Evolutionary conservation across 2,888 invertebrate genomes (phyloP).

Genomic region (Hyppa rectilinea): DNA sequence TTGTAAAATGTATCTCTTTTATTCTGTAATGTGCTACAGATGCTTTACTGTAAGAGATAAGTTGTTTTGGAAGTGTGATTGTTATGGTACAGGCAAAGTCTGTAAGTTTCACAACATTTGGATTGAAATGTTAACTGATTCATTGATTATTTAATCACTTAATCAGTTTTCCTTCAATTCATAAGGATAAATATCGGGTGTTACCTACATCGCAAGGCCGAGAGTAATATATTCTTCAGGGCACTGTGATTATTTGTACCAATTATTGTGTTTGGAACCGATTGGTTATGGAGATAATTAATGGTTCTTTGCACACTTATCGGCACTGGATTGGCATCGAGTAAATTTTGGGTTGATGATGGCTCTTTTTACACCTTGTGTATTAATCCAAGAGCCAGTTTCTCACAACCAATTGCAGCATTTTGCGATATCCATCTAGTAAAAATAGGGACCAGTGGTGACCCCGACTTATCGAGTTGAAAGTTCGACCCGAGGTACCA

Average conservation of each 20-base stretch:
- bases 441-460: too few relatives aligned
- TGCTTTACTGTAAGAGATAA: slow-evolving; percentile 60
- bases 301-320: not conserved
- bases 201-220: not conserved
- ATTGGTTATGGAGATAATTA: not conserved
- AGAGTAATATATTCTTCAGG: not conserved
- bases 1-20: slow-evolving; percentile 37
- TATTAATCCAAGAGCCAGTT: not conserved
- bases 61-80: slow-evolving; percentile 58
- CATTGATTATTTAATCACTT: too few relatives aligned
- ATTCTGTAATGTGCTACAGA: slow-evolving; percentile 61
- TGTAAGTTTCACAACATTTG: not conserved
- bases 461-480: too few relatives aligned
- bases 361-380: not conserved
- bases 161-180: not conserved
- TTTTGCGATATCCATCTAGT: not conserved
- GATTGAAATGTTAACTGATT: too few relatives aligned
- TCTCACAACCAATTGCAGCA: not conserved
- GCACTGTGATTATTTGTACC: not conserved
- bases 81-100: slow-evolving; percentile 50
- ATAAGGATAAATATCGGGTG: not conserved
- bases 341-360: not conserved
- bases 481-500: too few relatives aligned
- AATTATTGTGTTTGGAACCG: not conserved
- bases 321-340: not conserved